These are phyloP conservation scores for Diachrysia chrysitis DNA, from an alignment of 2,888 invertebrate species.

Conservation along the genomic window DNA sequence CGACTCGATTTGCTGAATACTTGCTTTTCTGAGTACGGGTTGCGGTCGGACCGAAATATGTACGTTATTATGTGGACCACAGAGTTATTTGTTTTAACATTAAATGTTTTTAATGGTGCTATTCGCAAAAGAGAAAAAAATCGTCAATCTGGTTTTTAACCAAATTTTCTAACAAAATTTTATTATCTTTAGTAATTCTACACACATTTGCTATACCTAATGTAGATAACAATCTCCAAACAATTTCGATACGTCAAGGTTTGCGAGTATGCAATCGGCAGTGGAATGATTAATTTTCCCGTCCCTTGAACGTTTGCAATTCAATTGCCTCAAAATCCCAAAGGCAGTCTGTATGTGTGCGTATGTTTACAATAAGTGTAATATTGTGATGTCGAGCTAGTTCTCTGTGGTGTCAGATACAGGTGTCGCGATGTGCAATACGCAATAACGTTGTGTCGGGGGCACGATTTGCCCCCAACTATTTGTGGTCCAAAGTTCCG, in stretches of 20 bases:
- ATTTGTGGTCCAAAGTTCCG: conserved; percentile 65
- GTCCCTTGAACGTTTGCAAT: conserved; percentile 35
- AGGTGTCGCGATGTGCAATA: conserved; percentile 76
- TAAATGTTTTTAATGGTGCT: not conserved
- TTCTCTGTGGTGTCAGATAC: conserved; percentile 73
- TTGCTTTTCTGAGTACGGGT: not conserved
- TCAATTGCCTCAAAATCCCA: conserved; percentile 34
- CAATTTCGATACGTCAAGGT: conserved; percentile 55
- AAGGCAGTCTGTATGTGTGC: conserved; percentile 37
- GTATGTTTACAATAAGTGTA: conserved; percentile 69
- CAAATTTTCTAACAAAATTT: too few species aligned
- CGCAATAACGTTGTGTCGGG: conserved; percentile 72
- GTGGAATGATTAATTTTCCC: conserved; percentile 64
- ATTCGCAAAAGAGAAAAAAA: too few species aligned
- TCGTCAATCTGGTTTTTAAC: too few species aligned
- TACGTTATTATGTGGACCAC: not conserved
- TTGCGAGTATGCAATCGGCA: conserved; percentile 57
- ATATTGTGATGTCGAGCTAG: conserved; percentile 68
- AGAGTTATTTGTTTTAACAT: not conserved
- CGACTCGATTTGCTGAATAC: not conserved
- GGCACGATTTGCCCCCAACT: conserved; percentile 66
- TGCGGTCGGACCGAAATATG: not conserved
- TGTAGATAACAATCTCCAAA: conserved; percentile 35
- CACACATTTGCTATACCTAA: too few species aligned
- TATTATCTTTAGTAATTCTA: too few species aligned